These are phyloP conservation scores for Lasioglossum lativentre DNA, from an alignment of 2,888 invertebrate species.

Conservation along the genomic window DNA sequence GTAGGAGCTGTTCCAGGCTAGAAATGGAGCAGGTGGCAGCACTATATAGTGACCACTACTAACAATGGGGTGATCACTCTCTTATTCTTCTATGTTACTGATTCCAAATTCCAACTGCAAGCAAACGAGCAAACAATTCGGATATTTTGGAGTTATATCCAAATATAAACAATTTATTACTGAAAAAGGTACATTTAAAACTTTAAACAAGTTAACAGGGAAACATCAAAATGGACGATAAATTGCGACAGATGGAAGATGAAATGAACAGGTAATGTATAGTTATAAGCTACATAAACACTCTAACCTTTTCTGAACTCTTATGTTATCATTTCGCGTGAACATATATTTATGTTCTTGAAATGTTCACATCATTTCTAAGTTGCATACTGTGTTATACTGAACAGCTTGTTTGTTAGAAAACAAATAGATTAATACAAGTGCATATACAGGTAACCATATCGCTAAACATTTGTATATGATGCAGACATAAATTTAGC, in stretches of 20 bases:
- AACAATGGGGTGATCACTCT: no score
- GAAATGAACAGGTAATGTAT: constrained; percentile 92
- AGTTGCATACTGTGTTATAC: constrained; percentile 13
- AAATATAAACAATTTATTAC: constrained; percentile 1
- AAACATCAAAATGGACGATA: constrained; percentile 84
- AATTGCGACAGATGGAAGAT: constrained; percentile 94
- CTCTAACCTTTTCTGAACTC: constrained; percentile 18
- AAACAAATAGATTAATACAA: constrained; percentile 35
- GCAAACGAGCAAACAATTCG: not conserved
- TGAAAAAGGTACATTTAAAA: not conserved
- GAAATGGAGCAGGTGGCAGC: no score
- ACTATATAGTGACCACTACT: no score
- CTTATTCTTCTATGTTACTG: no score
- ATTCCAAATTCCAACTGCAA: no score
- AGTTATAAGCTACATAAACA: constrained; percentile 10
- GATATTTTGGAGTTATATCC: not conserved
- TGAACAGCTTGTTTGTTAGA: constrained; percentile 13
- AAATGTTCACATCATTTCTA: constrained; percentile 9
- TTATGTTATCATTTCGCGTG: not conserved
- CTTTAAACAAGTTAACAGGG: constrained; percentile 4
- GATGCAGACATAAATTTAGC: not conserved
- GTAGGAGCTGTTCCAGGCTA: no score
- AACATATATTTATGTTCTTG: constrained; percentile 16
- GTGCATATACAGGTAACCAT: constrained; percentile 28
- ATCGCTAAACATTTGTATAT: not conserved